Evolutionary conservation across 53 echinoderm and acorn worm species (phyloP).

Genomic region (Echinarachnius parma): DNA sequence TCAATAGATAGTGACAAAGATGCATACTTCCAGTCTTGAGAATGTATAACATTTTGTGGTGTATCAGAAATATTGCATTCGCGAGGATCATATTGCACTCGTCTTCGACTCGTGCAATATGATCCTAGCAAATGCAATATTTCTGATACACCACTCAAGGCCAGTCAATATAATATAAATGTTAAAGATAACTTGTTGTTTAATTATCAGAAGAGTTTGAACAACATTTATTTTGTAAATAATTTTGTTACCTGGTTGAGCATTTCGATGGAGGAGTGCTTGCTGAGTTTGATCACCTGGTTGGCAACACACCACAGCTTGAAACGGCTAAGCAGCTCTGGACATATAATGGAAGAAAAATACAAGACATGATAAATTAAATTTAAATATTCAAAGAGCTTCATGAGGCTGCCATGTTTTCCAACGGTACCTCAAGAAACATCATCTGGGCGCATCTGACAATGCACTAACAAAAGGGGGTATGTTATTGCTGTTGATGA

Average conservation of each 20-base stretch:
- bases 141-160: no score
- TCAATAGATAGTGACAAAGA: constrained; percentile 6
- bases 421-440: no score
- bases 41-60: not conserved
- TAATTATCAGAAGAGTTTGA: no score
- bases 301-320: constrained; percentile 81
- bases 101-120: no score
- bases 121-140: no score
- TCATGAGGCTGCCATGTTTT: no score
- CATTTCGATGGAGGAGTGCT: constrained; percentile 59
- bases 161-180: no score
- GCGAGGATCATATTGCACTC: not conserved
- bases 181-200: no score
- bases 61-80: not conserved
- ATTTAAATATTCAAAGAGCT: not conserved
- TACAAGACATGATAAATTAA: no score
- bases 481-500: no score
- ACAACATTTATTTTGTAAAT: no score
- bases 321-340: constrained; percentile 78
- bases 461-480: not conserved
- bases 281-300: constrained; percentile 77
- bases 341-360: not conserved
- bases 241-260: constrained; percentile 93
- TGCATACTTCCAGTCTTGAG: not conserved
- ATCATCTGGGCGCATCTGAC: no score